Evolutionary conservation across 64 coral and sea anemone genomes (phyloP).

Genomic region (Actinia equina): DNA sequence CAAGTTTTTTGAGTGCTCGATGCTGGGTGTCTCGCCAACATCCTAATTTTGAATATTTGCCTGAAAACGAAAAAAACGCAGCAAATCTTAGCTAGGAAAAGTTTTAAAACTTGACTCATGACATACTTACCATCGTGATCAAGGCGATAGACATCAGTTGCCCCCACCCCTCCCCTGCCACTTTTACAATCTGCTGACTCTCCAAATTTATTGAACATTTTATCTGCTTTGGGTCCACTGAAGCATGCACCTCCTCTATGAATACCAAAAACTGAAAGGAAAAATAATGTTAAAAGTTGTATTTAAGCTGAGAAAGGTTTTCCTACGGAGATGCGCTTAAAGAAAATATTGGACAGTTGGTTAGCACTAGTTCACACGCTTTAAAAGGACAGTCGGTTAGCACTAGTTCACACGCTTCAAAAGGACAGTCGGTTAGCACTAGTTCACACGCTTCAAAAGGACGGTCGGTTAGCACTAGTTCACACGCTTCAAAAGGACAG

Average conservation of each 20-base stretch:
- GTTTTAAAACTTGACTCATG: not conserved
- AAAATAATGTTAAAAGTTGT: too few relatives aligned
- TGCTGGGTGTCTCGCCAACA: slow-evolving; percentile 74
- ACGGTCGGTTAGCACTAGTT: too few relatives aligned
- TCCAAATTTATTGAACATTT: slow-evolving; percentile 64
- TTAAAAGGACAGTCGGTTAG: too few relatives aligned
- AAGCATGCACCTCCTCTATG: slow-evolving; percentile 49
- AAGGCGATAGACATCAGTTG: slow-evolving; percentile 65
- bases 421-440: too few relatives aligned
- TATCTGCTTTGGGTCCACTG: slow-evolving; percentile 52
- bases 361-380: too few relatives aligned
- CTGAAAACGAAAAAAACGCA: slow-evolving; percentile 9
- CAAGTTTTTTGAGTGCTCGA: slow-evolving; percentile 46
- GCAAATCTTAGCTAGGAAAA: too few relatives aligned
- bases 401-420: too few relatives aligned
- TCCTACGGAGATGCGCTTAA: too few relatives aligned
- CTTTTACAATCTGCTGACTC: slow-evolving; percentile 65
- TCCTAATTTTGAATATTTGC: slow-evolving; percentile 62
- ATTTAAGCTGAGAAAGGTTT: too few relatives aligned
- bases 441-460: too few relatives aligned
- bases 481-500: too few relatives aligned
- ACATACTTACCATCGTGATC: slow-evolving; percentile 42
- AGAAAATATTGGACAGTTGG: too few relatives aligned
- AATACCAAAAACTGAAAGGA: slow-evolving; percentile 10
- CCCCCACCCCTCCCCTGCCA: slow-evolving; percentile 67